phyloP scores from a whole-genome alignment of 2,888 invertebrate genomes.

The Crepidodera aurea region DNA sequence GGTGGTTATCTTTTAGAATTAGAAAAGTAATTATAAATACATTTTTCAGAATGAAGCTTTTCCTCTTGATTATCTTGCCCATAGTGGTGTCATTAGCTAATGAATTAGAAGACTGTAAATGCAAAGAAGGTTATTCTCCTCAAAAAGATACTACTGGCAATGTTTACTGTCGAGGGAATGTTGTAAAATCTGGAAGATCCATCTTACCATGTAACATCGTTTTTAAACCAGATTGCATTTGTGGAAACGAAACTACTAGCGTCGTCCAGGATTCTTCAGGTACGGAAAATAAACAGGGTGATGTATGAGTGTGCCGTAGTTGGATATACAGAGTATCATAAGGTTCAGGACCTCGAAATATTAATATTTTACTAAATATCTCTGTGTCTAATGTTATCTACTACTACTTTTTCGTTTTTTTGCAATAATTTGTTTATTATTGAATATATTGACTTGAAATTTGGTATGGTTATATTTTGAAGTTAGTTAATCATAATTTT shows the following conservation, averaged over 20 bases:
- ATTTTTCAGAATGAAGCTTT: not conserved
- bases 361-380: no score
- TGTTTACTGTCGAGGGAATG: constrained; percentile 41
- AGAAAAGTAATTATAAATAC: not conserved
- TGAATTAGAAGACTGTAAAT: constrained; percentile 41
- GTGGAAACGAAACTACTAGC: constrained; percentile 39
- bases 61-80: not conserved
- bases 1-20: no score
- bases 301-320: no score
- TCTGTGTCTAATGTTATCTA: no score
- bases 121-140: constrained; percentile 36
- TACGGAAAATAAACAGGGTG: constrained; percentile 12
- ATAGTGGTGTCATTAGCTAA: constrained; percentile 22
- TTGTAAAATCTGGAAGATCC: constrained; percentile 33
- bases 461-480: no score
- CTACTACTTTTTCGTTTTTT: no score
- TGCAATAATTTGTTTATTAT: no score
- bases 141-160: constrained; percentile 34
- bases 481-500: no score
- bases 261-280: constrained; percentile 39
- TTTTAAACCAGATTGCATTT: constrained; percentile 43
- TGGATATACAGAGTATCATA: no score
- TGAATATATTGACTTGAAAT: no score
- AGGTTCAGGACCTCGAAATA: no score
- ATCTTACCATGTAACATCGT: constrained; percentile 44